phyloP scores from a whole-genome alignment of 2,888 invertebrate species.

The Omphaloscelis lunosa region DNA sequence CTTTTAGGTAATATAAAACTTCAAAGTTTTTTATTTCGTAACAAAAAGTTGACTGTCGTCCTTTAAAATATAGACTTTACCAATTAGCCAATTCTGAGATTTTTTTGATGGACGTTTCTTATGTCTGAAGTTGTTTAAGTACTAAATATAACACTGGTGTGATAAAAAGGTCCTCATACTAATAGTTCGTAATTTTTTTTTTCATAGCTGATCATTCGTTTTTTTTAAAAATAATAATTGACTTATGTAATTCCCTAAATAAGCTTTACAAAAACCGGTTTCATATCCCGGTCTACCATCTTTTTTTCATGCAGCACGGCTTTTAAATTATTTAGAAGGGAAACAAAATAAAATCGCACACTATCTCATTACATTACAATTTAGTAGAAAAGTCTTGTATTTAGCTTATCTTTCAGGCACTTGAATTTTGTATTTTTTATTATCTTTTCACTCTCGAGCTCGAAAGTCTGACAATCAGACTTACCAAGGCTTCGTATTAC shows the following conservation, averaged over 20 bases:
- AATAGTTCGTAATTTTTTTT: background rate
- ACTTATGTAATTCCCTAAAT: background rate
- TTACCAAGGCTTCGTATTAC: too few species aligned
- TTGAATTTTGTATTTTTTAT: background rate
- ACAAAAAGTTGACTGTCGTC: background rate
- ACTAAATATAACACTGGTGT: background rate
- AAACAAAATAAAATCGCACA: slow-evolving; percentile 18
- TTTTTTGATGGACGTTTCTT: background rate
- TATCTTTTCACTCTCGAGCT: background rate
- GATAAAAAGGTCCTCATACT: background rate
- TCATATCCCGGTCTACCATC: background rate
- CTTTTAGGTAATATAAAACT: slow-evolving; percentile 15
- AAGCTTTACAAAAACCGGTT: background rate
- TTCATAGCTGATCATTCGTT: background rate
- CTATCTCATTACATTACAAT: slow-evolving; percentile 38
- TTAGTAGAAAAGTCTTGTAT: background rate
- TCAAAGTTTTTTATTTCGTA: slow-evolving; percentile 5
- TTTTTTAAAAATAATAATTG: background rate
- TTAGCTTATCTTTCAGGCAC: background rate
- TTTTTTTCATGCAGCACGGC: slow-evolving; percentile 10
- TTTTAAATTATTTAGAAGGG: background rate
- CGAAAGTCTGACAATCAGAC: too few species aligned
- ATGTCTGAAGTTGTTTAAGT: background rate
- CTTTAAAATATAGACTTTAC: background rate
- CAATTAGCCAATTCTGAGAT: background rate